These are phyloP conservation scores for Amiota communis DNA, from an alignment of 2,888 invertebrate genomes.

Conservation along the genomic window DNA sequence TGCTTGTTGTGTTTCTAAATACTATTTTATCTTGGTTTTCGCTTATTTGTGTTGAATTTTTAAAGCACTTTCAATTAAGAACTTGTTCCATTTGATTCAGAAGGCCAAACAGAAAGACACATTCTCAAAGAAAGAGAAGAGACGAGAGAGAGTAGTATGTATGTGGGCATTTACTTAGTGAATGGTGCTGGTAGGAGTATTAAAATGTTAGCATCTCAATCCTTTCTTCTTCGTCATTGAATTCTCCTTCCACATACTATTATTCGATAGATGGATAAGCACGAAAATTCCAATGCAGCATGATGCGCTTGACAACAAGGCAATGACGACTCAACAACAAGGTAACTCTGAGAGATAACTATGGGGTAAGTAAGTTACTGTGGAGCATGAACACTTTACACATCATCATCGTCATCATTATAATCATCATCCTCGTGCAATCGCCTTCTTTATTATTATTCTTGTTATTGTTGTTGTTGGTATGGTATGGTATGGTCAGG, in stretches of 20 bases:
- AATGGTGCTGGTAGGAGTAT: background rate
- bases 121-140: background rate
- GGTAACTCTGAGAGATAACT: constrained; percentile 26
- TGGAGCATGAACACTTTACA: constrained; percentile 52
- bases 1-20: background rate
- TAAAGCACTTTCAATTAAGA: constrained; percentile 22
- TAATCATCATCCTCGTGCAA: constrained; percentile 45
- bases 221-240: background rate
- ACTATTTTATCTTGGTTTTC: background rate
- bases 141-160: too few relatives aligned
- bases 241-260: too few relatives aligned
- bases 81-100: constrained; percentile 9
- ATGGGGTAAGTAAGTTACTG: constrained; percentile 20
- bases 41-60: constrained; percentile 1
- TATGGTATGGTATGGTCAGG: too few relatives aligned
- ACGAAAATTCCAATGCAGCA: constrained; percentile 11
- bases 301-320: constrained; percentile 47
- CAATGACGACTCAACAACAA: constrained; percentile 33
- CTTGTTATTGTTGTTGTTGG: background rate
- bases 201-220: background rate
- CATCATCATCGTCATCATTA: constrained; percentile 64
- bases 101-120: background rate
- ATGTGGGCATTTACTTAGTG: background rate
- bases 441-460: constrained; percentile 21
- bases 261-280: background rate